phyloP scores from a whole-genome alignment of 2,797 vertebrate genomes.

The Myioborus melanocephalus region DNA sequence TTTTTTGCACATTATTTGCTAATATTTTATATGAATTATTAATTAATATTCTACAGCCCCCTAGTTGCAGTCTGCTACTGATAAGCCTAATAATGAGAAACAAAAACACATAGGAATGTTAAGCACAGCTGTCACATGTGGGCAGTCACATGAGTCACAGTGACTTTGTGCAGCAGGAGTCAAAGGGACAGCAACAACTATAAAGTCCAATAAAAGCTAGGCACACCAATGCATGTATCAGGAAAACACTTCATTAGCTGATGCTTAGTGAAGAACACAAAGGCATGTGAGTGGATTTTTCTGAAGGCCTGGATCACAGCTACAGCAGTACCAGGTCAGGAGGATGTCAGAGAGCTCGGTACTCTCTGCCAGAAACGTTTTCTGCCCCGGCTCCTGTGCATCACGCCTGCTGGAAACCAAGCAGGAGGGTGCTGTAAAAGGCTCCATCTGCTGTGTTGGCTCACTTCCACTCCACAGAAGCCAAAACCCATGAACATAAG shows the following conservation, averaged over 20 bases:
- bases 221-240: not conserved
- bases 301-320: not conserved
- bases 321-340: accelerated
- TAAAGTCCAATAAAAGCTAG: not conserved
- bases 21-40: not conserved
- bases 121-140: not conserved
- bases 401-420: constrained; percentile 41
- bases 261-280: not conserved
- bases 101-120: not conserved
- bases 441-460: constrained; percentile 17
- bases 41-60: not conserved
- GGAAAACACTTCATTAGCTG: not conserved
- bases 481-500: not conserved
- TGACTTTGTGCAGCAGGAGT: not conserved
- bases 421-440: constrained; percentile 39
- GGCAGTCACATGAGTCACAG: not conserved
- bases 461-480: constrained; percentile 12
- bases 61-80: not conserved
- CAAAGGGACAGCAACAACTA: not conserved
- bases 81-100: not conserved
- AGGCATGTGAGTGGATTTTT: not conserved
- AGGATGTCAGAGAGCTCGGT: not conserved
- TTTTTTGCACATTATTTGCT: not conserved
- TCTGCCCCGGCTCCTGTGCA: constrained; percentile 30
- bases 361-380: not conserved